Base-by-base conservation (phyloP, 2,797 vertebrate species). In the Sylvilagus floridanus region DNA sequence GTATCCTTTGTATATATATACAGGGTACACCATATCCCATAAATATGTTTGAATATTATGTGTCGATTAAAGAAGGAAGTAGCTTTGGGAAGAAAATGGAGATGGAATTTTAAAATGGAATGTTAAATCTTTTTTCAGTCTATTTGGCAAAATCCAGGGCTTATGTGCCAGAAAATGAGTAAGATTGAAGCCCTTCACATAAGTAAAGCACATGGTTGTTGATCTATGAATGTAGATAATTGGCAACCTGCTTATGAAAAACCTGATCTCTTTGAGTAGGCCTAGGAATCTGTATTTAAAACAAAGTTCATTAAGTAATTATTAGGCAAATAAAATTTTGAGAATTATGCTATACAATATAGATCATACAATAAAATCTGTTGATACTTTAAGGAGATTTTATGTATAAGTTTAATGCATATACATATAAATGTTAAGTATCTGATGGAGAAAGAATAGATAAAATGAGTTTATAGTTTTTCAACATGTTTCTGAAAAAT, bases 371-470 rank as follows among this genome's bases (percentile, higher is more conserved):
- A 35, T 82, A 52, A 77, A 78, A 47, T 69, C 73, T 93, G 14
- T 78, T 82, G n/a, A 21, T 35, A 95, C 35, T 81, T 76, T 93
- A 89, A 57, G 69, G 62, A 91, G 94, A 77, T 88, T 79, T 4
- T 19, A 9, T 71, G 22, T 76, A 35, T 83, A 88, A 26, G 79
- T 83, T 37, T 71, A 91, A 87, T 17, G 78, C 63, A 72, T 71
- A 6, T 32, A 57, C 42, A 75, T 66, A 26, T 75, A 68, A 86
- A 81, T 57, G 42, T 52, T 79, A 86, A 84, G 57, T 54, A 69
- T 37, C 88, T 83, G 35, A 63, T 82, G 69, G 47, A 28, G 35
- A 88, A 91, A n/a, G n/a, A 90, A 35, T 42, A 87, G 30, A 76
- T 69, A 75, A 93, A 81, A 84, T 81, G 11, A 84, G 17, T 71